phyloP scores from a whole-genome alignment of 2,888 invertebrate species.

The Entomobrya proxima region DNA sequence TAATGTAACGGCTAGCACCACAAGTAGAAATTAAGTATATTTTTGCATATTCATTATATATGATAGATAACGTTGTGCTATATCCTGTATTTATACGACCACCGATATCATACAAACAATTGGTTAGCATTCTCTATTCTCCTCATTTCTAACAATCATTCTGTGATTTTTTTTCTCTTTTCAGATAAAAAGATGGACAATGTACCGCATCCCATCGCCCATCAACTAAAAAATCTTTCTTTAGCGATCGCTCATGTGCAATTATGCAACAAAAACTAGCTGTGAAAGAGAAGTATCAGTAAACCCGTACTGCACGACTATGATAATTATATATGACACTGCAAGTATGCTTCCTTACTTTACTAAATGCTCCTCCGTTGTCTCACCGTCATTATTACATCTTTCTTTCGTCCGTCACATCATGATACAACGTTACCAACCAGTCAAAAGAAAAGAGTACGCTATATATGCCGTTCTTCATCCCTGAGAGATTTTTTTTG shows the following conservation, averaged over 20 bases:
- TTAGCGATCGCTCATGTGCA: background rate
- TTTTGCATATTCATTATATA: background rate
- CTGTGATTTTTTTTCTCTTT: conserved; percentile 14
- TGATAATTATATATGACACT: conserved; percentile 17
- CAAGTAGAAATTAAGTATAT: conserved; percentile 41
- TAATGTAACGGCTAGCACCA: conserved; percentile 39
- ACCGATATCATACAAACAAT: background rate
- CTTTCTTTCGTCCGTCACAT: background rate
- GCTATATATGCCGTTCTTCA: background rate
- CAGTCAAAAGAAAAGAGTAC: background rate
- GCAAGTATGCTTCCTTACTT: background rate
- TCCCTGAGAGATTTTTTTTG: conserved; percentile 17
- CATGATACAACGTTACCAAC: background rate
- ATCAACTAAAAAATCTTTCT: background rate
- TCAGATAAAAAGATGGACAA: conserved; percentile 14
- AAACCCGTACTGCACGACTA: background rate
- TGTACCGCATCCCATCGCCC: background rate
- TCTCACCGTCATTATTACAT: background rate
- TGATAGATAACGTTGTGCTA: background rate
- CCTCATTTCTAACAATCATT: background rate
- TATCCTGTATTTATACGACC: background rate
- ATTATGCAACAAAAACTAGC: conserved; percentile 38
- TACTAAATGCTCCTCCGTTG: background rate
- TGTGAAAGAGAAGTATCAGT: background rate
- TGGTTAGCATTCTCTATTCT: background rate